Evolutionary conservation across 2,888 invertebrate species (phyloP), one percentile per base, ranked within the genome.

Genomic region (Saturnia japonica): DNA sequence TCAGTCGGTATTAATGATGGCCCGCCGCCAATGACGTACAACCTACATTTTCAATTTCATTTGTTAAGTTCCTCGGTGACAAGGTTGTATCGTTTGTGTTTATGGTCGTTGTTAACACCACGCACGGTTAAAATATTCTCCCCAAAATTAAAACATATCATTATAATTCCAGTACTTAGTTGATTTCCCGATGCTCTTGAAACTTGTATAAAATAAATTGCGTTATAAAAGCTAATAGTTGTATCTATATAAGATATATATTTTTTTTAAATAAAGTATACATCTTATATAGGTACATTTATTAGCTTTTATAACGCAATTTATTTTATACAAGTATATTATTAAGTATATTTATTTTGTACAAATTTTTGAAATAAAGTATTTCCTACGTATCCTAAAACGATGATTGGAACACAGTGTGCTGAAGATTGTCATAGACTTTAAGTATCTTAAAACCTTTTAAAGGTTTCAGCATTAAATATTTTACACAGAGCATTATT

Each of bases 1-100:
- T 83, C 82, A 75, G 75, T 67, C 71, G 70, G 76, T 78, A 81
- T 82, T 80, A 82, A 82, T 82, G 83, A 82, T 80, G 70, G 77
- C 74, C 74, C 73, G 76, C 74, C 47, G 68, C 70, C 75, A 74
- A 68, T 68, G 69, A 69, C 51, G 71, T 73, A 70, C 71, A 76
- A 77, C 77, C 78, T 76, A 75, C 73, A 68, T 74, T 73, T 71
- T 72, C 72, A 71, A 75, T 72, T 72, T 71, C 71, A 72, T 73
- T 73, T 70, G 73, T 71, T 73, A 74, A 73, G 70, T 68, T 74
- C 57, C 57, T 72, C 71, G 42, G 57, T 70, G 72, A 71, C 68
- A 67, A 71, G 42, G 51, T 64, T 40, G 40, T 64, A 64, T 40
- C 57, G 57, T 28, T 60, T 60, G 14, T 28, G 28, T 60, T 60